Evolutionary conservation across 2,888 invertebrate genomes (phyloP), one percentile per base, ranked within the genome.

Genomic region (Pristionchus mayeri): DNA sequence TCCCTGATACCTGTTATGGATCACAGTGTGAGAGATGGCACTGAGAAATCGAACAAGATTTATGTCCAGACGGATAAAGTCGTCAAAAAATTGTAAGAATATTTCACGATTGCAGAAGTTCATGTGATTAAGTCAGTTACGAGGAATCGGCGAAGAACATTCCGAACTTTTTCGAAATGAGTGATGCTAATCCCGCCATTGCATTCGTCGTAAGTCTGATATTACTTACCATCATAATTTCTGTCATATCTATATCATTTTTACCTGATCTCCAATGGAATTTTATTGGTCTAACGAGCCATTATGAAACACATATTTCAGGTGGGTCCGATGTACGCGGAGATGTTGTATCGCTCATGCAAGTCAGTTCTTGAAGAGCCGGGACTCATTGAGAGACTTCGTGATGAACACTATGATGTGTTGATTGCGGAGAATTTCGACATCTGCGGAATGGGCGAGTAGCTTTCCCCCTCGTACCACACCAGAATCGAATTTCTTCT

Each of bases 361-460:
- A 40, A 40, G 44, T 0, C 40, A 44, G 71, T 71, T 3, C 21
- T 71, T 3, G n/a, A 71, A 11, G 71, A 71, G n/a, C 71, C 71
- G 24, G 71, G 71, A 13, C 71, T 71, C 24, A 37, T 71, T n/a
- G 71, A 71, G 24, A 71, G 9, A 71, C n/a, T 71, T 9, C 9
- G 24, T 40, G 71, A n/a, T 2, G 40, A 71, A 40, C 37, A 71
- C n/a, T 71, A 24, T 21, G 71, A 71, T 71, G 71, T 71, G 71
- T 40, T 71, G 71, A 71, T 71, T 40, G 71, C n/a, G 3, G 71
- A 71, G 71, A 71, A 71, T 30, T 71, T 71, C 30, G 71, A 71
- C 13, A 30, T 40, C 24, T 71, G 71, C 6, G 40, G 40, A 40
- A 34, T 71, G 1, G 71, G 71, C 7, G 24, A 40, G 71, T 44